A percentile compares a stretch with the other conserved stretches of the same genome.
phyloP scores from a whole-genome alignment of 35 echinoderm and acorn worm genomes.

The Amphiura filiformis region DNA sequence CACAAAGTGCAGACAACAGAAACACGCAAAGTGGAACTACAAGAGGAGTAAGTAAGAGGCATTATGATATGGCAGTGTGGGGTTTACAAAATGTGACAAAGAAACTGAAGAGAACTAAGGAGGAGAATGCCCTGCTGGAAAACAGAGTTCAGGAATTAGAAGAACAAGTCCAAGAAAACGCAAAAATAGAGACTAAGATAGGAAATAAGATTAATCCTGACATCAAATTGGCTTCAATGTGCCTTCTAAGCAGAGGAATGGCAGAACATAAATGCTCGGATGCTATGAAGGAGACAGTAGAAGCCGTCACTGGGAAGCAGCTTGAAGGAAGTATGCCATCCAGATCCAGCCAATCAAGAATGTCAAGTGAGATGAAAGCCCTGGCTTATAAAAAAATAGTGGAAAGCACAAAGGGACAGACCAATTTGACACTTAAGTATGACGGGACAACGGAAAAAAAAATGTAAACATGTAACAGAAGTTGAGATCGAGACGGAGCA shows the following conservation, averaged over 20 bases:
- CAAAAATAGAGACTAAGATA: neutral
- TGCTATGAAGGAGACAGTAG: neutral
- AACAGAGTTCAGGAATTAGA: neutral
- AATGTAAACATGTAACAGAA: neutral
- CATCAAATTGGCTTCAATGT: too few relatives aligned
- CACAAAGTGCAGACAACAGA: too few relatives aligned
- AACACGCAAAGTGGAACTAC: too few relatives aligned
- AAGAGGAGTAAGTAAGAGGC: too few relatives aligned
- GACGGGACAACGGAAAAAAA: neutral
- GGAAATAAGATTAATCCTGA: neutral
- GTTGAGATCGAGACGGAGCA: neutral
- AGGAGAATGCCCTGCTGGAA: neutral
- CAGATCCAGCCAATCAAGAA: neutral
- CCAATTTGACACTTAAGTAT: neutral
- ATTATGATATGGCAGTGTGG: too few relatives aligned
- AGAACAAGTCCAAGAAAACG: neutral
- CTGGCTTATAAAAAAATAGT: neutral
- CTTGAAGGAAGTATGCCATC: neutral
- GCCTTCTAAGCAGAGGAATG: neutral
- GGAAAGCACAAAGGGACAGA: neutral
- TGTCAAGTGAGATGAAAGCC: neutral
- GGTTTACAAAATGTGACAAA: too few relatives aligned
- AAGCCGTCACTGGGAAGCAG: neutral
- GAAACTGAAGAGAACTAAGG: too few relatives aligned
- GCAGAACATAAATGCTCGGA: neutral